Conservation (phyloP, 1,140 invertebrate species). For the Tetramorium simillimum region DNA sequence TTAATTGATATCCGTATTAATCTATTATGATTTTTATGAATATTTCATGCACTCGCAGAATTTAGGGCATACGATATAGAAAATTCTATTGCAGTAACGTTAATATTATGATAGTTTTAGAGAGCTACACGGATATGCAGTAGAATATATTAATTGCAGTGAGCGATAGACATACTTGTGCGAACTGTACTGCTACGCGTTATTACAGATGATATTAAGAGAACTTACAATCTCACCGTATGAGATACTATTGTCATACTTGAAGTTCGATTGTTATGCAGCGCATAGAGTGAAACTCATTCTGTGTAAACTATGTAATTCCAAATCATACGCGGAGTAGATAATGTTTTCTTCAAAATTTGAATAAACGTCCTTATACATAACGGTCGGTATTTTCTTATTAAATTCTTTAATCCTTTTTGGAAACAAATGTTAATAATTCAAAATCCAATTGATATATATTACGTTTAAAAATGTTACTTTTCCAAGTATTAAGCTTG, state of each 20-base stretch:
- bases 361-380: not conserved
- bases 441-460: not conserved
- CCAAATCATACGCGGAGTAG: not conserved
- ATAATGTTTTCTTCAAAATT: not conserved
- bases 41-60: not conserved
- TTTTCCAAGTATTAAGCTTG: not conserved
- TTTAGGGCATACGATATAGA: not conserved
- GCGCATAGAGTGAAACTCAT: not conserved
- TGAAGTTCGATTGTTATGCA: slow-evolving; percentile 12
- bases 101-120: slow-evolving; percentile 18
- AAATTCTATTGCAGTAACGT: not conserved
- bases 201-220: slow-evolving; percentile 31
- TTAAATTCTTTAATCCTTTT: not conserved
- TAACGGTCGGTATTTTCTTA: not conserved
- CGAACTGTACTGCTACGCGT: not conserved
- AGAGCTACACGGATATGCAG: not conserved
- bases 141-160: slow-evolving; percentile 29
- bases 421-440: not conserved
- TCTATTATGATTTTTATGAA: not conserved
- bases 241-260: not conserved
- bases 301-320: not conserved
- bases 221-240: slow-evolving; percentile 6
- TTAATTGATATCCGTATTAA: not conserved
- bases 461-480: not conserved
- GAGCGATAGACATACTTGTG: not conserved